phyloP scores from a whole-genome alignment of 2,113 vertebrate genomes.

The Clupea harengus region DNA sequence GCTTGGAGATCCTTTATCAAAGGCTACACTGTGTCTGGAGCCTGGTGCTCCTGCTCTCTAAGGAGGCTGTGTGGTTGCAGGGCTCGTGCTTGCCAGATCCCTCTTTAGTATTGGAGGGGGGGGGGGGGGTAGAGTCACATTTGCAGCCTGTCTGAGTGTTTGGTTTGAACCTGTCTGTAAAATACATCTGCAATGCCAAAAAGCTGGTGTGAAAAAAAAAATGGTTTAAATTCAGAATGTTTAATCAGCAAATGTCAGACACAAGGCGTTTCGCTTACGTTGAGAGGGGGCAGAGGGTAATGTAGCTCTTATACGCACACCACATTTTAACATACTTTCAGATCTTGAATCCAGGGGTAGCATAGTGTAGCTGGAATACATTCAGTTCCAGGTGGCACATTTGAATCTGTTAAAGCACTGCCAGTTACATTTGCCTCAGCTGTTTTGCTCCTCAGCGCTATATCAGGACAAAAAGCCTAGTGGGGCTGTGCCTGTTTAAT shows the following conservation, averaged over 20 bases:
- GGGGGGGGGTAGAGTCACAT: neutral
- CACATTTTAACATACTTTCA: neutral
- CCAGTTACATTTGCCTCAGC: neutral
- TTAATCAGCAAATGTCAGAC: conserved; percentile 14
- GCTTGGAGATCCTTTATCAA: conserved; percentile 15
- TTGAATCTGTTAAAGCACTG: neutral
- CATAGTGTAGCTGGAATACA: neutral
- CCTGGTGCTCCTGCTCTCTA: neutral
- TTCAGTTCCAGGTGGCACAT: neutral
- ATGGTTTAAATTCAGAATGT: neutral
- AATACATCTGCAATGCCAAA: conserved; percentile 17
- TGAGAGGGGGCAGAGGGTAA: neutral
- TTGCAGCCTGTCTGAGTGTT: neutral
- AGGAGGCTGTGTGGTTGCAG: neutral
- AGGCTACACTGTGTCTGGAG: conserved; percentile 5
- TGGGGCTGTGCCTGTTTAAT: neutral
- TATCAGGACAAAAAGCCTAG: neutral
- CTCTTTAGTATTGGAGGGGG: neutral
- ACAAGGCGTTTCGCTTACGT: neutral
- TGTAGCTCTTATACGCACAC: neutral
- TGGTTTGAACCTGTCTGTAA: conserved; percentile 11
- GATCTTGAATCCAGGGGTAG: neutral
- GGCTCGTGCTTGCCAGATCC: neutral
- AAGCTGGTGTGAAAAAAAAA: neutral
- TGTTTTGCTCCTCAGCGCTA: neutral